Evolutionary conservation across 2,888 invertebrate species (phyloP), one percentile per base, ranked within the genome.

Genomic region (Slavum lentiscoides): DNA sequence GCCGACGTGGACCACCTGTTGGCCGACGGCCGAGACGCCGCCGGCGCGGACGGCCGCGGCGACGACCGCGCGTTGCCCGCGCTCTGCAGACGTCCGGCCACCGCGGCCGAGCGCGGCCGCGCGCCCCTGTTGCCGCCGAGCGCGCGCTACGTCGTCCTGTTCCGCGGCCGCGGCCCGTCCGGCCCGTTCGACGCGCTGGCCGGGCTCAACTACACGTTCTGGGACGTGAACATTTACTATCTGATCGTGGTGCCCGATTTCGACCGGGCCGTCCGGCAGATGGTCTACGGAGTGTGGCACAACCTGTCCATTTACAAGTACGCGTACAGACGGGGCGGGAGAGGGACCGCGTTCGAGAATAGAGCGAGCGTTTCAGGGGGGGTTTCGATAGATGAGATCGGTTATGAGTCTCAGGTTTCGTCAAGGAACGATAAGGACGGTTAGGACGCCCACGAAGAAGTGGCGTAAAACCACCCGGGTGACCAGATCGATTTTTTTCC

Each of bases 271-370:
- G 15, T 37, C 59, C 58, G 75, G 6, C 58, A 9, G 15, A 76
- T 13, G 23, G 59, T 76, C 8, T 49, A 59, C 75, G 30, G 15
- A 43, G 9, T 58, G 30, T 76, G 75, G 75, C 58, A n/a, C 8
- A 21, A 68, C 6, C 67, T 67, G 30, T 67, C 59, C 58, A 49
- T 76, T 15, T 76, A 76, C 67, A 76, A 76, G 75, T 76, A 49
- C 43, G 43, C 43, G 43, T 43, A 43, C 43, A 43, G 8, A 43
- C 43, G 1, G 2, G 30, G 30, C 1, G 30, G 4, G 30, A 30
- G 30, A 30, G 30, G 4, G 30, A 30, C 30, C 30, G 30, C 30
- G 30, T 30, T 4, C 4, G 30, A 30, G 30, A 30, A 30, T 4
- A 30, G 30, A 30, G 30, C 4, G 30, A 1, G 30, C 30, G 30